phyloP scores from a whole-genome alignment of 2,113 vertebrate species.

The Notiomystis cincta region DNA sequence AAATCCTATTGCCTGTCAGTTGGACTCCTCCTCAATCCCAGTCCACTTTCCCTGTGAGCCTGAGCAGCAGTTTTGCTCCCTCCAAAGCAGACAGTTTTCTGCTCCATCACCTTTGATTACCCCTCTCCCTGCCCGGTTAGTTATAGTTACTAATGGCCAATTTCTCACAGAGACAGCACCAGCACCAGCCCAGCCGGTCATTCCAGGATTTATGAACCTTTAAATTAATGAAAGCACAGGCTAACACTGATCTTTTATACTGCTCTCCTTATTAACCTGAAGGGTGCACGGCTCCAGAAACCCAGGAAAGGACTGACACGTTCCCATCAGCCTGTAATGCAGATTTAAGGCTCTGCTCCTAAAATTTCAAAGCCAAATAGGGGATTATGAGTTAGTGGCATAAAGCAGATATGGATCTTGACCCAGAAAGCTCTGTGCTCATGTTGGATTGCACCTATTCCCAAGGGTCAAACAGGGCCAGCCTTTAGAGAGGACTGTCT shows the following conservation, averaged over 20 bases:
- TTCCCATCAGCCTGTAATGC: not conserved
- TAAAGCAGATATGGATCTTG: not conserved
- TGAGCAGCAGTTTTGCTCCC: conserved; percentile 16
- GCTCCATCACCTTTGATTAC: conserved; percentile 59
- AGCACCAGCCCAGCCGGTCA: not conserved
- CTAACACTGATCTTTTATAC: not conserved
- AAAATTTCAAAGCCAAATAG: not conserved
- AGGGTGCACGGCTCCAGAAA: not conserved
- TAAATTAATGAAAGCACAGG: conserved; percentile 35
- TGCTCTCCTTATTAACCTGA: not conserved
- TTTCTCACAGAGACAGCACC: conserved; percentile 16
- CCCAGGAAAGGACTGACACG: not conserved
- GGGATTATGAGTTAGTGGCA: not conserved
- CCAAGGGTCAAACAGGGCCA: not conserved
- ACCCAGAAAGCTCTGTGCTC: not conserved
- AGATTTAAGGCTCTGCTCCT: conserved; percentile 11
- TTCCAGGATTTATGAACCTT: conserved; percentile 36
- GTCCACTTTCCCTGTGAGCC: not conserved
- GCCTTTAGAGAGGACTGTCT: not conserved
- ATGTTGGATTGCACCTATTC: not conserved
- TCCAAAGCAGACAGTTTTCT: conserved; percentile 48
- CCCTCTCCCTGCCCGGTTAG: conserved; percentile 16
- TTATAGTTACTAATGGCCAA: conserved; percentile 24
- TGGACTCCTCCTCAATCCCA: conserved; percentile 7
- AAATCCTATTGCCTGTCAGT: not conserved